Percentiles rank a stretch among this genome's conserved stretches.
Evolutionary conservation across 1,140 invertebrate species (phyloP).

Genomic region (Trichonephila inaurata): DNA sequence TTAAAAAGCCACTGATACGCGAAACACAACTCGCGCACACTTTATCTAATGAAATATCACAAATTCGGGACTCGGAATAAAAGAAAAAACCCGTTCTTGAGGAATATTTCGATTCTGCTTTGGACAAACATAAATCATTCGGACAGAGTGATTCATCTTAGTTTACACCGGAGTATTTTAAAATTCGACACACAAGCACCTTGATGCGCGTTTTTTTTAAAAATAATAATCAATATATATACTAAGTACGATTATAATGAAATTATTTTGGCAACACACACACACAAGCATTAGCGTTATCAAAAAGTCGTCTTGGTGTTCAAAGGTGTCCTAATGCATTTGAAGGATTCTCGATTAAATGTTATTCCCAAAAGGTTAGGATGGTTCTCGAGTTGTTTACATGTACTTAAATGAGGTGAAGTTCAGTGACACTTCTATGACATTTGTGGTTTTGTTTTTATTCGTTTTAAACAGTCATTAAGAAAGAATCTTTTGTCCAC

Average conservation of each 20-base stretch:
- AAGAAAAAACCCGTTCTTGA: not conserved
- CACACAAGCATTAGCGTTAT: not conserved
- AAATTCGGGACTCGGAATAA: not conserved
- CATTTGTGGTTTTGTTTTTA: conserved; percentile 7
- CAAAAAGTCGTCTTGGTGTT: not conserved
- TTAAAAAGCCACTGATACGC: not conserved
- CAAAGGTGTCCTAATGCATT: not conserved
- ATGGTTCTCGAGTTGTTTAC: not conserved
- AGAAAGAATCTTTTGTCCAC: conserved; percentile 6
- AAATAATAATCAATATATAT: not conserved
- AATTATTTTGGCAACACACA: not conserved
- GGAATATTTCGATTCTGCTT: conserved; percentile 42
- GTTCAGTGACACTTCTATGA: conserved; percentile 11
- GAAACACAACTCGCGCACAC: not conserved
- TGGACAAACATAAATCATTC: conserved; percentile 63
- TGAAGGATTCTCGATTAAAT: not conserved
- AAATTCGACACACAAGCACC: conserved; percentile 52
- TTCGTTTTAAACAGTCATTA: not conserved
- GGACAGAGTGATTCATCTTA: conserved; percentile 64
- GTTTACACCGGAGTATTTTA: conserved; percentile 39
- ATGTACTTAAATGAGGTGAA: not conserved
- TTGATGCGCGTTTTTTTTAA: not conserved
- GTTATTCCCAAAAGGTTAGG: not conserved
- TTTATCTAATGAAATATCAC: conserved; percentile 35
- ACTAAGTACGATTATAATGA: not conserved